Evolutionary conservation across 1,140 invertebrate species (phyloP), one percentile per base, ranked within the genome.

Genomic region (Varroa destructor): DNA sequence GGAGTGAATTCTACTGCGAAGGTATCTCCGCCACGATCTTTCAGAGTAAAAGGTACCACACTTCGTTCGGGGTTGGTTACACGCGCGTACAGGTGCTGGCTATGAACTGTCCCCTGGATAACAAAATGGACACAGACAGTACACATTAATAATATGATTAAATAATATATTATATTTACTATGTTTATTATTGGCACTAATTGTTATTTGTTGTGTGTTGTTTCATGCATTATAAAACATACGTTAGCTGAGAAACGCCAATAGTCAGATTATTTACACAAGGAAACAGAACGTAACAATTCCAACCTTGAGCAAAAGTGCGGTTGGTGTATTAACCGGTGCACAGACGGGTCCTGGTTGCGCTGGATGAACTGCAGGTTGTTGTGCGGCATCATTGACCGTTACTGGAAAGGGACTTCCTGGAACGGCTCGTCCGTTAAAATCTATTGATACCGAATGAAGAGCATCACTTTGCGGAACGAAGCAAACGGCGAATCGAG

Each of bases 371-470:
- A 43, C 55, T 14, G 46, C 46, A 5, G 46, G 46, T 8, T 51
- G 46, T 51, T 51, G 46, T 37, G 25, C 56, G 37, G 37, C 43
- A 73, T 64, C 43, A 36, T 25, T 40, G 25, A 61, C 46, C 43
- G 40, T 40, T 14, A 73, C 46, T 57, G 40, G 43, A 72, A 71
- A 61, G 14, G 55, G 76, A 56, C 76, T 79, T 83, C 85, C 85
- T 78, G 83, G 83, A 6, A 88, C 85, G 73, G 83, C 79, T 75
- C 86, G 86, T 79, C 96, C 95, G 81, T 99, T 99, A 81, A 98
- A 99, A 43, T 91, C 90, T 12, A 99, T 91, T 79, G 91, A 93
- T 74, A 97, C 91, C 54, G 91, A 86, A 80, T 99, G 95, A 80
- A 94, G 90, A 76, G 88, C 89, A 37, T 89, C 86, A 80, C 97